These are phyloP conservation scores for Notiomystis cincta DNA, from an alignment of 2,113 vertebrate genomes.

Conservation along the genomic window DNA sequence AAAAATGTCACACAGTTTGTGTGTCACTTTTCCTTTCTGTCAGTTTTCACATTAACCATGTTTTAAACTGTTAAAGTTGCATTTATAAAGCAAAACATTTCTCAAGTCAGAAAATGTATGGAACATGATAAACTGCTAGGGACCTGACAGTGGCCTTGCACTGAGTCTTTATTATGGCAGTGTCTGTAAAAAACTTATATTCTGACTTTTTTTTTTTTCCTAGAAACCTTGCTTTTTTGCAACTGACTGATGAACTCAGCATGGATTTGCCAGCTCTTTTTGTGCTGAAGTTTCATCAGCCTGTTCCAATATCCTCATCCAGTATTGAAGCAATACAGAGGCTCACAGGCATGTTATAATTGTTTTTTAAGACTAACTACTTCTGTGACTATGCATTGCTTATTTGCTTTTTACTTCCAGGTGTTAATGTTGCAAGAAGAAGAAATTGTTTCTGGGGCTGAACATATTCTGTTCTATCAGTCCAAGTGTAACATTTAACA, in stretches of 20 bases:
- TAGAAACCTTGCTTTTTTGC: slow-evolving; percentile 67
- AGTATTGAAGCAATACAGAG: slow-evolving; percentile 70
- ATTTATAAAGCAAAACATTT: background rate
- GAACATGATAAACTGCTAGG: background rate
- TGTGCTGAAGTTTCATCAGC: slow-evolving; percentile 74
- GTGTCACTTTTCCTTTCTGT: background rate
- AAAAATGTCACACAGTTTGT: background rate
- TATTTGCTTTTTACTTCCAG: background rate
- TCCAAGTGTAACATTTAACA: background rate
- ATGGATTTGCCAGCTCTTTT: slow-evolving; percentile 75
- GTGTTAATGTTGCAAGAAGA: background rate
- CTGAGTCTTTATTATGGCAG: background rate
- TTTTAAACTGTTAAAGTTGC: background rate
- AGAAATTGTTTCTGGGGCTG: background rate
- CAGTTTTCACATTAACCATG: background rate
- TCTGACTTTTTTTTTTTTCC: background rate
- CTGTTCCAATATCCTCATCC: slow-evolving; percentile 63
- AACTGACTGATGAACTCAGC: slow-evolving; percentile 52
- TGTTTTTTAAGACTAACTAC: background rate
- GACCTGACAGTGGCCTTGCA: background rate
- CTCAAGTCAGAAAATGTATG: background rate
- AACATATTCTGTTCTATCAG: background rate
- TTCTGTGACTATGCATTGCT: background rate
- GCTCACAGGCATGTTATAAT: slow-evolving; percentile 72
- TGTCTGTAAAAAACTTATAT: background rate